These are phyloP conservation scores for Hedya salicella DNA, from an alignment of 2,888 invertebrate genomes.

Conservation along the genomic window DNA sequence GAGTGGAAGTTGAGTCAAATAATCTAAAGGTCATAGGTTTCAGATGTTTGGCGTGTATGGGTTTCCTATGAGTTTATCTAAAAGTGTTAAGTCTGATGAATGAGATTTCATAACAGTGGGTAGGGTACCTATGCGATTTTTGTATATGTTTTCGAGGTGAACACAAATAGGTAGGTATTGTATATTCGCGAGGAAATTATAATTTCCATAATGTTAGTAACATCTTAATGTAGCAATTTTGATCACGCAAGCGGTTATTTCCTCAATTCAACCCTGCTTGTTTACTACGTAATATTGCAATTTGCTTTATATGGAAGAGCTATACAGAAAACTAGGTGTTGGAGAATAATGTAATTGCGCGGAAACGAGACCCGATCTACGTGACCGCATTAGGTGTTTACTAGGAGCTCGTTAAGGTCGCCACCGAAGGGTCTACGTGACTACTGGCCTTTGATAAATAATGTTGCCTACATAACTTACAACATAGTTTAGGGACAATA, in stretches of 20 bases:
- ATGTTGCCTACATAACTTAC: not conserved
- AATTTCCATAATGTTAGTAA: not conserved
- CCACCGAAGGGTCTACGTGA: constrained; percentile 25
- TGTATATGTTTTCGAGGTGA: not conserved
- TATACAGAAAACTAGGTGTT: constrained; percentile 9
- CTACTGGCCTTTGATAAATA: constrained; percentile 16
- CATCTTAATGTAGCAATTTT: not conserved
- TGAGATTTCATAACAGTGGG: not conserved
- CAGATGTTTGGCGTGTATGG: constrained; percentile 8
- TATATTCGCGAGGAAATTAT: not conserved
- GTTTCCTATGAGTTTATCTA: not conserved
- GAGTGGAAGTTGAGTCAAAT: constrained; percentile 13
- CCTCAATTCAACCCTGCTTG: constrained; percentile 20
- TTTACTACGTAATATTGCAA: constrained; percentile 13
- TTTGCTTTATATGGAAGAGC: not conserved
- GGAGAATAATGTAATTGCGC: constrained; percentile 14
- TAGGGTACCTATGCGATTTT: not conserved
- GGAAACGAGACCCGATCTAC: constrained; percentile 6
- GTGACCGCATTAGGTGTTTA: constrained; percentile 21
- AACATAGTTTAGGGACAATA: not conserved
- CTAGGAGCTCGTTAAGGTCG: constrained; percentile 16
- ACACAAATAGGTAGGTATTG: not conserved
- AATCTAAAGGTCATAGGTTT: constrained; percentile 25
- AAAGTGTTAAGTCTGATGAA: not conserved
- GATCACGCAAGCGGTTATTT: constrained; percentile 17